Base-by-base conservation (phyloP, 1,140 invertebrate species). In the Diorhabda elongata region DNA sequence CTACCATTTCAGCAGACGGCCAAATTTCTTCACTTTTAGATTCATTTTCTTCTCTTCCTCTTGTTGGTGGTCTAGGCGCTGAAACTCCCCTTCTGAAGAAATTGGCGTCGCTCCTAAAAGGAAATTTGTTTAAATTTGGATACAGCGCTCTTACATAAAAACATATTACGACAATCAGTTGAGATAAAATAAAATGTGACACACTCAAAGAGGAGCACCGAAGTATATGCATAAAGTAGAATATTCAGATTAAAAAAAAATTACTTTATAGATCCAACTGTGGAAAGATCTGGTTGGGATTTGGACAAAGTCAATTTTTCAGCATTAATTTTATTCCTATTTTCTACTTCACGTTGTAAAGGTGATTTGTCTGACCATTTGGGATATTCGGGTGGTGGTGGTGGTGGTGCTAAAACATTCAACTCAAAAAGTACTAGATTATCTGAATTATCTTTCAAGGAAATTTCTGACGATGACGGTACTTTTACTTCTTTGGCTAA, bases 401-500 rank as follows among this genome's bases (percentile, higher is more conserved):
- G 74, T n/a, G 76, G 78, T 26, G 26, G 26, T 26, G 26, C 26
- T 42, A 78, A 59, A 58, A 73, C 73, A 63, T 75, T 73, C 4
- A 72, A 62, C 56, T 77, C 75, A 58, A 76, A 72, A 26, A 61
- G 68, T 5, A 67, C 52, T 64, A 67, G 59, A 61, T 71, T 69
- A 66, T 74, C 63, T 11, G 72, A 67, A 57, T 66, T 69, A 42
- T 73, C 59, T 43, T 71, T 42, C 58, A 67, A 74, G 41, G 69
- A 66, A 60, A 59, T 75, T 61, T 56, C 72, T 42, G 67, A 72
- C 26, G 75, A 84, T 2, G 84, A 83, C 59, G 84, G 84, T 47
- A 84, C 84, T 78, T 89, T 91, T 5, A 92, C 90, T 81, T 93
- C 91, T 81, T 92, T 92, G 2, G 92, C 91, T 64, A 94, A 83